Evolutionary conservation across 2,888 invertebrate genomes (phyloP), one percentile per base, ranked within the genome.

Genomic region (Orthosia gothica): DNA sequence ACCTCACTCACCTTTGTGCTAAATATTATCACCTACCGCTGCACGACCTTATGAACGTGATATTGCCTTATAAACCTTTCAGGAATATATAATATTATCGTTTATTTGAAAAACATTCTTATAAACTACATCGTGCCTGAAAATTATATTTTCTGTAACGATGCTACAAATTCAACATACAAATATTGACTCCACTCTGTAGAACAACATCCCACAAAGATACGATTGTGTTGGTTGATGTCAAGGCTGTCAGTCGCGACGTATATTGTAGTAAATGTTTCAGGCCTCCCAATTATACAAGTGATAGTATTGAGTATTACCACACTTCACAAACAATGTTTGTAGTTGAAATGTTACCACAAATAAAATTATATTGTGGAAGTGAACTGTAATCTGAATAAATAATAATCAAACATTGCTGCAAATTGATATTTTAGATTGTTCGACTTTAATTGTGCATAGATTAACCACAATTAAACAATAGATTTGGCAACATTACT

Each of bases 191-290:
- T 50, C 7, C 4, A n/a, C 12, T 52, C 9, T 26, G 13, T 54
- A 52, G 9, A 23, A 52, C n/a, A 20, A 20, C 23, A 18, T 18
- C 15, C 0, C 2, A 47, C 15, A 20, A 12, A 72, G 40, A 74
- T 47, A 52, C 18, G 5, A n/a, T 23, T 62, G 40, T 45, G 40
- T 50, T 58, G 23, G 61, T 40, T n/a, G n/a, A 1, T 50, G 49
- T 50, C 23, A 26, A 26, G 45, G 20, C 16, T 16, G n/a, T 2
- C 40, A 23, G 2, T 45, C 7, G 15, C 23, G 20, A 20, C 18
- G 18, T 73, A 7, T 52, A 32, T 47, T 55, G 20, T 55, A n/a
- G 26, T 47, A 18, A 68, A 68, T n/a, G 18, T 45, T 52, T 52
- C 18, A 47, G 11, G 26, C 20, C 20, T 20, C 32, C 32, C 20